These are phyloP conservation scores for Pogonocherus hispidulus DNA, from an alignment of 2,888 invertebrate genomes.

Conservation along the genomic window DNA sequence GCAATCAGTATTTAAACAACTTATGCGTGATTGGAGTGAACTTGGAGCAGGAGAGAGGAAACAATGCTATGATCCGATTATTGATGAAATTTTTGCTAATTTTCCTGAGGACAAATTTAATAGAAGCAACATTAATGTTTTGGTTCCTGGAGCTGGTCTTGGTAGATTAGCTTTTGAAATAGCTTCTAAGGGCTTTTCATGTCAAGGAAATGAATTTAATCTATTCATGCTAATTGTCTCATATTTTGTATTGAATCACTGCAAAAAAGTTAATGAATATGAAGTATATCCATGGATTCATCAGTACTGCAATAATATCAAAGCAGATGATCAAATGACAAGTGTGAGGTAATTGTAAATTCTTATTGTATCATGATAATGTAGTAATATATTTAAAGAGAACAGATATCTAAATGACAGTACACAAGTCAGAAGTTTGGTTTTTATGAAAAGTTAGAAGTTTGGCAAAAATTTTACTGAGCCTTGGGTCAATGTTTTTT, in stretches of 20 bases:
- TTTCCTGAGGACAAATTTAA: constrained; percentile 78
- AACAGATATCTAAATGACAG: too few relatives aligned
- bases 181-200: constrained; percentile 88
- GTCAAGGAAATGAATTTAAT: constrained; percentile 98
- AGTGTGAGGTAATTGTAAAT: constrained; percentile 70
- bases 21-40: constrained; percentile 97
- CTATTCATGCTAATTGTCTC: constrained; percentile 98
- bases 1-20: constrained; percentile 93
- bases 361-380: too few relatives aligned
- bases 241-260: constrained; percentile 94
- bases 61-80: constrained; percentile 91
- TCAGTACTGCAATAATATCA: constrained; percentile 91
- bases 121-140: constrained; percentile 76
- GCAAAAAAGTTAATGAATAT: constrained; percentile 79
- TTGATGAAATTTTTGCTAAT: constrained; percentile 82
- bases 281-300: constrained; percentile 95
- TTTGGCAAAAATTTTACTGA: too few relatives aligned
- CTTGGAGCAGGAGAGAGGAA: constrained; percentile 86
- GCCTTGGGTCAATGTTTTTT: too few relatives aligned
- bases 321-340: constrained; percentile 84
- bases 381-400: too few relatives aligned
- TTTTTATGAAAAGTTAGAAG: too few relatives aligned
- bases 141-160: constrained; percentile 97
- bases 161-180: constrained; percentile 96
- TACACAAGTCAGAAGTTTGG: too few relatives aligned